Conservation (phyloP, 2,888 invertebrate species). For the Nymphalis polychloros region DNA sequence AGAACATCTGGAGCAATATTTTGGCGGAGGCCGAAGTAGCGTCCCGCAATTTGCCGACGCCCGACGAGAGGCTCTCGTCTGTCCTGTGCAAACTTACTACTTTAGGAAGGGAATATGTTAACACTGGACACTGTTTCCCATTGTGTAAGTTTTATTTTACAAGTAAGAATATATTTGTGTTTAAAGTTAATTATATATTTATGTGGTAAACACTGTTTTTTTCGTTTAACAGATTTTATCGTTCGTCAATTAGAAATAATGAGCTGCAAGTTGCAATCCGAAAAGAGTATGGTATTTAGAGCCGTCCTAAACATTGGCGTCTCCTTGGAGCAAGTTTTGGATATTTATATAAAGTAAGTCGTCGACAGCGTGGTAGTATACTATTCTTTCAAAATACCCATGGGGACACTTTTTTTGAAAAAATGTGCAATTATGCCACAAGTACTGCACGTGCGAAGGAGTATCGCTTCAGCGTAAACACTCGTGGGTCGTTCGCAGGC, state of each 20-base stretch:
- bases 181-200: not conserved
- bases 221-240: conserved; percentile 84
- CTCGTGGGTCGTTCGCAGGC: conserved; percentile 59
- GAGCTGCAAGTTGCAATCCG: conserved; percentile 86
- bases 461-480: too few species aligned
- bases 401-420: too few species aligned
- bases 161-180: not conserved
- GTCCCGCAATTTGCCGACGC: conserved; percentile 65
- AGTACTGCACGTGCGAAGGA: too few species aligned
- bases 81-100: conserved; percentile 89
- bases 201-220: not conserved
- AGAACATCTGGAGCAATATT: conserved; percentile 95
- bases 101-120: conserved; percentile 89
- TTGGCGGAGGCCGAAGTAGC: conserved; percentile 82
- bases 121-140: conserved; percentile 93
- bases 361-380: not conserved
- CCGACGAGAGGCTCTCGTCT: conserved; percentile 83
- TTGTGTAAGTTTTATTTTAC: conserved; percentile 80
- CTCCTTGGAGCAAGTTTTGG: conserved; percentile 88
- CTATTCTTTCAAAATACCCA: not conserved
- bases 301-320: conserved; percentile 89
- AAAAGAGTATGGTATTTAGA: conserved; percentile 88
- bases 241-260: conserved; percentile 89
- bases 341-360: conserved; percentile 90
- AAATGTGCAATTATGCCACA: too few species aligned